Evolutionary conservation across 1,140 invertebrate species (phyloP).

Genomic region (Stegodyphus dumicola): DNA sequence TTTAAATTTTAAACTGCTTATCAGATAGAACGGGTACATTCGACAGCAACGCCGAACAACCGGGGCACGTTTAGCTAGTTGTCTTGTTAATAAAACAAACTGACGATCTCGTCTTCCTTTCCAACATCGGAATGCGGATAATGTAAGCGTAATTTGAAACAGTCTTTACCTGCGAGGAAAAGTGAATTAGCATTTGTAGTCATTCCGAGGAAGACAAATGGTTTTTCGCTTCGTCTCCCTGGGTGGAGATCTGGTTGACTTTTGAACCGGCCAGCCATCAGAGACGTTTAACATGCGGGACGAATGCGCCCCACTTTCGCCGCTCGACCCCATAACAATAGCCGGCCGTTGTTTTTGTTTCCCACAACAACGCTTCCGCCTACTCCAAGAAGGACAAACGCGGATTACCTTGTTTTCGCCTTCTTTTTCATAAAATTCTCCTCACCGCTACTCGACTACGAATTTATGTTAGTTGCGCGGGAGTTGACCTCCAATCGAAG

Average conservation of each 20-base stretch:
- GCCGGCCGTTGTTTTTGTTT: constrained; percentile 24
- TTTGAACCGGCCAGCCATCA: constrained; percentile 10
- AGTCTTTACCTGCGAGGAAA: neutral
- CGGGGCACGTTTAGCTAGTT: no score
- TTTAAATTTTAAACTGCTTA: no score
- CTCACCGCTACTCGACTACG: neutral
- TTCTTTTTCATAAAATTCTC: neutral
- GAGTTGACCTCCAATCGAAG: no score
- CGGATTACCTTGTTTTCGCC: neutral
- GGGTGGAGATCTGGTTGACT: constrained; percentile 53
- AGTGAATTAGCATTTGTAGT: neutral
- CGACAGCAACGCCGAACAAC: no score
- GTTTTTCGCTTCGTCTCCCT: neutral
- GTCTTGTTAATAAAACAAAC: no score
- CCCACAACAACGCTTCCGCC: constrained; percentile 43
- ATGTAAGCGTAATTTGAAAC: neutral
- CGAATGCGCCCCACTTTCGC: constrained; percentile 37
- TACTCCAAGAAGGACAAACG: constrained; percentile 35
- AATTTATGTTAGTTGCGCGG: neutral
- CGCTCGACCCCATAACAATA: constrained; percentile 33
- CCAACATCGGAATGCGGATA: neutral
- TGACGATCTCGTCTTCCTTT: neutral
- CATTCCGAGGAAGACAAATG: constrained; percentile 26
- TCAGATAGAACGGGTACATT: no score
- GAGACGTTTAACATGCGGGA: constrained; percentile 25